Percentiles rank a stretch among this genome's conserved stretches.
Conservation (phyloP, 2,113 vertebrate genomes). For the Oceanites oceanicus region DNA sequence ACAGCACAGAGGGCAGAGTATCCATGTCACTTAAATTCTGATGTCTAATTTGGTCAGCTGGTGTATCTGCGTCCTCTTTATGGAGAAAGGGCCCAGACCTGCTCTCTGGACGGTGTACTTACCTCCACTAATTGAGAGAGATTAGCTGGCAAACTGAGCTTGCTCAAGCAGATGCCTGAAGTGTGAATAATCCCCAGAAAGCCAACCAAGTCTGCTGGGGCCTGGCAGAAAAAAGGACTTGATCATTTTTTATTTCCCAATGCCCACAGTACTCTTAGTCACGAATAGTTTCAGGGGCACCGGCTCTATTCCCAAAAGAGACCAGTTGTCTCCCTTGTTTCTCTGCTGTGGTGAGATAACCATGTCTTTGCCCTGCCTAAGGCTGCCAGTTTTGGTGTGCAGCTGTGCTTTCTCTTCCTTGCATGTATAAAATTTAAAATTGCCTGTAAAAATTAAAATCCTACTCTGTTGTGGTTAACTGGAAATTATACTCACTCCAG, state of each 20-base stretch:
- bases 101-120: neutral
- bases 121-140: neutral
- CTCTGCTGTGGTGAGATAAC: neutral
- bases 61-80: neutral
- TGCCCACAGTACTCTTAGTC: neutral
- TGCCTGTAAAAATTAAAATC: neutral
- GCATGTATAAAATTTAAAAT: neutral
- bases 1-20: neutral
- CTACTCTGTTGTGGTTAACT: neutral
- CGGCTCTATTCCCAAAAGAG: neutral
- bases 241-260: neutral
- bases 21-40: neutral
- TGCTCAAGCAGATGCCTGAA: neutral
- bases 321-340: neutral
- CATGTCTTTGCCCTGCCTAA: neutral
- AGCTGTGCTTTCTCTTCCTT: neutral
- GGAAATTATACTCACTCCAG: neutral
- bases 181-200: constrained; percentile 8
- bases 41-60: neutral
- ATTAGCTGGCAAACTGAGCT: neutral
- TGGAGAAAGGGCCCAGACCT: neutral
- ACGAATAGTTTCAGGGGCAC: neutral
- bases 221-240: neutral
- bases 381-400: neutral
- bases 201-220: neutral